A percentile compares a stretch with the other conserved stretches of the same genome.
These are phyloP conservation scores for Melanotaenia pygmaea DNA, from an alignment of 2,797 vertebrate species.

Conservation along the genomic window DNA sequence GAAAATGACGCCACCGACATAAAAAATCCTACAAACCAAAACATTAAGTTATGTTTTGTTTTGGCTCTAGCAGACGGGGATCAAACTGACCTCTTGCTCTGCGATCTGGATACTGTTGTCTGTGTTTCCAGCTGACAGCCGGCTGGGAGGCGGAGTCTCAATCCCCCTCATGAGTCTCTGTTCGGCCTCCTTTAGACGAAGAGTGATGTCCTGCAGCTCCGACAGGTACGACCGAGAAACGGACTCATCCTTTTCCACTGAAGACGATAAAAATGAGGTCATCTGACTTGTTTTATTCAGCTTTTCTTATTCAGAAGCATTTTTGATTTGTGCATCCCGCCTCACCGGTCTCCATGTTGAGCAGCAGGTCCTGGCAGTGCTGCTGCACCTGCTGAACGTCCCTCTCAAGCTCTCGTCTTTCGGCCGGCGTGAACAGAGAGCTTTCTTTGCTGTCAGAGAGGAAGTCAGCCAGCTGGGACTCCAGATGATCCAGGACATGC, in stretches of 20 bases:
- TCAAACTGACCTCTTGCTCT: slow-evolving; percentile 91
- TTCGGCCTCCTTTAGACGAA: slow-evolving; percentile 89
- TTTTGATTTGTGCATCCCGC: not conserved
- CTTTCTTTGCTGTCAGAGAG: slow-evolving; percentile 93
- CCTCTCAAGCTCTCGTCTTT: slow-evolving; percentile 87
- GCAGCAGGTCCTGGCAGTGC: slow-evolving; percentile 88
- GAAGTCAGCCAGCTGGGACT: slow-evolving; percentile 91
- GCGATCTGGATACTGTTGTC: slow-evolving; percentile 85
- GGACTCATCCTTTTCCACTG: slow-evolving; percentile 95
- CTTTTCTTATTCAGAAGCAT: no score
- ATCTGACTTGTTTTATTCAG: no score
- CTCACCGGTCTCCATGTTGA: slow-evolving; percentile 92
- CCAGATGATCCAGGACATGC: slow-evolving; percentile 88
- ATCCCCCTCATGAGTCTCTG: slow-evolving; percentile 86
- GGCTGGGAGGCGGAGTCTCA: slow-evolving; percentile 80
- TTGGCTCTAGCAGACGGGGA: slow-evolving; percentile 48
- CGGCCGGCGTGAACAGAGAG: slow-evolving; percentile 86
- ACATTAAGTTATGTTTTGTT: no score
- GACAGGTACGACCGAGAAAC: slow-evolving; percentile 89
- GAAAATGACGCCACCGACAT: no score
- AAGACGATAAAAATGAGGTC: not conserved
- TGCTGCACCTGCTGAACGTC: slow-evolving; percentile 88
- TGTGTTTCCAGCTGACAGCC: slow-evolving; percentile 71
- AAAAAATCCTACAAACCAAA: no score
- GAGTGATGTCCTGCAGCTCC: slow-evolving; percentile 89